Evolutionary conservation across 92 coral and sea anemone genomes (phyloP).

Genomic region (Metridium senile): DNA sequence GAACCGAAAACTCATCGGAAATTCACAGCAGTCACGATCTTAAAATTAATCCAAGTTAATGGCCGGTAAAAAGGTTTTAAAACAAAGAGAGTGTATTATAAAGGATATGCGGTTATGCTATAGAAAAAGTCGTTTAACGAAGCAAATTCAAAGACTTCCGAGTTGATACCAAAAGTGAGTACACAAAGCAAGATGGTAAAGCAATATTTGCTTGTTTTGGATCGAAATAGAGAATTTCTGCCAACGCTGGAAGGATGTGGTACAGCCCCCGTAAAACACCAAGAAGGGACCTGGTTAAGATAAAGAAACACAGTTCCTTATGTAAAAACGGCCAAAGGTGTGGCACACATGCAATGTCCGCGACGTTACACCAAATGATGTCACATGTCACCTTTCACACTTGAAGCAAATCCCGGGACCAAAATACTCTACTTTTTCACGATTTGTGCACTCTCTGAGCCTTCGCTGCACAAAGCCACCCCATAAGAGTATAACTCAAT

Average conservation of each 20-base stretch:
- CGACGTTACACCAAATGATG: background rate
- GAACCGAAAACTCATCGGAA: constrained; percentile 11
- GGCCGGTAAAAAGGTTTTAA: background rate
- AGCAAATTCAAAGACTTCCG: background rate
- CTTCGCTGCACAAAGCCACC: background rate
- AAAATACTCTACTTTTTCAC: background rate
- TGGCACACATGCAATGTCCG: constrained; percentile 22
- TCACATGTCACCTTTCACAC: background rate
- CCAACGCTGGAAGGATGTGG: background rate
- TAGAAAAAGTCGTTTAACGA: background rate
- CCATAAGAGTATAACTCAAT: background rate
- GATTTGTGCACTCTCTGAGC: background rate
- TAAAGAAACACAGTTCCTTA: background rate
- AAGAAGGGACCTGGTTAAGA: background rate
- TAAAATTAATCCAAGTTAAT: background rate
- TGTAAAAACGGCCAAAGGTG: constrained; percentile 9
- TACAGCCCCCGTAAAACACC: background rate
- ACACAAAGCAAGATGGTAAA: background rate
- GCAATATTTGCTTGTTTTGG: background rate
- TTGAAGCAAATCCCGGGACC: too few relatives aligned
- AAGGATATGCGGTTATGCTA: background rate
- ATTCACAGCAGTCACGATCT: background rate
- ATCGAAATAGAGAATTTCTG: background rate
- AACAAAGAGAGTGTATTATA: background rate
- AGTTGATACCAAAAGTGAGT: background rate